Evolutionary conservation across 1,140 invertebrate species (phyloP), one percentile per base, ranked within the genome.

Genomic region (Leptestheria dahalacensis): DNA sequence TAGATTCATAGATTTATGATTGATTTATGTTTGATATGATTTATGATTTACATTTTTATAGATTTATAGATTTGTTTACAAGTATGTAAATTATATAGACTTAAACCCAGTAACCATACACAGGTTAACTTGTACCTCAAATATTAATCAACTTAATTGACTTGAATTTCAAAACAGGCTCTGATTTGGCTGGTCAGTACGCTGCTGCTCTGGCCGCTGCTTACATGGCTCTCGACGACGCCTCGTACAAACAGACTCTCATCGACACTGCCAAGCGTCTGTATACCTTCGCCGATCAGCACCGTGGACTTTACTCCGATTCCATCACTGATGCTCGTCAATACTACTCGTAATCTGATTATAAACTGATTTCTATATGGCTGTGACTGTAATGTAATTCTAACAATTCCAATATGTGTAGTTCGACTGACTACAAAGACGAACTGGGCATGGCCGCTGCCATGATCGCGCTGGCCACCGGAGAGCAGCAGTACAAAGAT

Each of bases 391-490:
- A n/a, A n/a, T n/a, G n/a, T n/a, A n/a, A n/a, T n/a, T 18, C 23
- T 15, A 24, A 23, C 33, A 61, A 56, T 10, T 1, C 3, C 4
- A 25, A 28, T 57, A 56, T 15, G 9, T 10, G 9, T 54, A 78
- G 77, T 56, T 76, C 74, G 15, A 73, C 73, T 2, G 78, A 75
- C 49, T 81, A 78, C 63, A 76, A 75, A 1, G 81, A 83, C 65
- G 80, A 83, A 62, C 67, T 82, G 52, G 74, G 76, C 0, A 82
- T 80, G 79, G 77, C 79, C 0, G 79, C 79, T 0, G 69, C 73
- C 2, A 82, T 80, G 81, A 67, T 83, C 4, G 80, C 74, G 69
- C 73, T 75, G 57, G 79, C 79, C 3, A 82, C 80, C 0, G 74
- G 74, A 11, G 73, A 79, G 4, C 59, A 66, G 0, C 67, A 65